Evolutionary conservation across 2,797 vertebrate genomes (phyloP).

Genomic region (Mormyrus hasselquistii): DNA sequence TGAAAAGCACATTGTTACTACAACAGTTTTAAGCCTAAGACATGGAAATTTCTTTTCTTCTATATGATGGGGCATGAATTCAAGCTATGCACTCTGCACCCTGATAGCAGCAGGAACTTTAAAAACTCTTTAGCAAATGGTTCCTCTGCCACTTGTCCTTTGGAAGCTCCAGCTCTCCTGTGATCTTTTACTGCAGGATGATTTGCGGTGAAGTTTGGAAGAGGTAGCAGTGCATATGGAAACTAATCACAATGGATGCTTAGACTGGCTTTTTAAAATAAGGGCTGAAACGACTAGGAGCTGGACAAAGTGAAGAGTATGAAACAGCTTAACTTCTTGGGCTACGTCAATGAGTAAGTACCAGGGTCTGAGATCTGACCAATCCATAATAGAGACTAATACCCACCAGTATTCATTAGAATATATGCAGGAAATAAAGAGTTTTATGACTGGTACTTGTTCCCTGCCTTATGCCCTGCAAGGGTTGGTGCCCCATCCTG

Average conservation of each 20-base stretch:
- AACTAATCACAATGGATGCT: background rate
- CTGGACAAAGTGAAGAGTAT: background rate
- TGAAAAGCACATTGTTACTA: background rate
- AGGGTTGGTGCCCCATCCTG: background rate
- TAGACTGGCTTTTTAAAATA: background rate
- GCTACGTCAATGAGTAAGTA: background rate
- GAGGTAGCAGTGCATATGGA: background rate
- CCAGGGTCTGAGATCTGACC: background rate
- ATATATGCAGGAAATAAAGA: background rate
- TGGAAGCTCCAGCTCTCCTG: background rate
- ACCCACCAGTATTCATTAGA: background rate
- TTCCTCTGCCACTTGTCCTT: background rate
- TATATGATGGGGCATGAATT: background rate
- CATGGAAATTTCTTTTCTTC: background rate
- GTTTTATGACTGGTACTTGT: background rate
- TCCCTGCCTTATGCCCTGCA: background rate
- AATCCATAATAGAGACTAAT: background rate
- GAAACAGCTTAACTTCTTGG: background rate
- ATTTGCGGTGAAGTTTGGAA: background rate
- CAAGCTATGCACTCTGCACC: background rate
- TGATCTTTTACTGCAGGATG: background rate
- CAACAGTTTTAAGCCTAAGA: background rate
- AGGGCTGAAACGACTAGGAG: background rate
- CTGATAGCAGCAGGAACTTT: background rate
- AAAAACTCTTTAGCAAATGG: background rate